Conservation (phyloP, 2,113 vertebrate genomes). For the Cnemophilus loriae region DNA sequence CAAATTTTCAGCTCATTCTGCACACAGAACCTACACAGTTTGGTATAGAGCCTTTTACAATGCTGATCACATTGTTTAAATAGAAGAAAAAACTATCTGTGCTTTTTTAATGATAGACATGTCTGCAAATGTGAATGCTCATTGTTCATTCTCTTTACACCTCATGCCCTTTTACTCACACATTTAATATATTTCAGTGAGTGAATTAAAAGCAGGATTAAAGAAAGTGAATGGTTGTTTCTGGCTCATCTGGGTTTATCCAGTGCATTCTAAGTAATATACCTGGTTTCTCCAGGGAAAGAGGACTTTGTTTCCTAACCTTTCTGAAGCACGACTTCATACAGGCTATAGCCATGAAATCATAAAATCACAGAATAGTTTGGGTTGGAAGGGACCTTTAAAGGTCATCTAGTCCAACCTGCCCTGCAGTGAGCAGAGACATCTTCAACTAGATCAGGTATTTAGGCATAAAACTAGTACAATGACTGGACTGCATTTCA, state of each 20-base stretch:
- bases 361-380: neutral
- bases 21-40: neutral
- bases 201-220: constrained; percentile 14
- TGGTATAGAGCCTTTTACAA: neutral
- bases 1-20: neutral
- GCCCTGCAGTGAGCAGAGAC: neutral
- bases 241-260: neutral
- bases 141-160: neutral
- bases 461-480: neutral
- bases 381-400: neutral
- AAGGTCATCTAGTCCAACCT: neutral
- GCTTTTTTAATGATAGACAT: neutral
- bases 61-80: neutral
- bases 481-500: neutral
- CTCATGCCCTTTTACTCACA: neutral
- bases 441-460: neutral
- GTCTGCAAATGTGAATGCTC: neutral
- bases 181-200: neutral
- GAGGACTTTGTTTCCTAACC: neutral
- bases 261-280: neutral
- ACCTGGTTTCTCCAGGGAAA: neutral
- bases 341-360: neutral
- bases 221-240: neutral
- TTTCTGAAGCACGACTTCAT: neutral
- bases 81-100: neutral